Evolutionary conservation across 2,113 vertebrate genomes (phyloP), one percentile per base, ranked within the genome.

Genomic region (Sphaerodactylus townsendi): DNA sequence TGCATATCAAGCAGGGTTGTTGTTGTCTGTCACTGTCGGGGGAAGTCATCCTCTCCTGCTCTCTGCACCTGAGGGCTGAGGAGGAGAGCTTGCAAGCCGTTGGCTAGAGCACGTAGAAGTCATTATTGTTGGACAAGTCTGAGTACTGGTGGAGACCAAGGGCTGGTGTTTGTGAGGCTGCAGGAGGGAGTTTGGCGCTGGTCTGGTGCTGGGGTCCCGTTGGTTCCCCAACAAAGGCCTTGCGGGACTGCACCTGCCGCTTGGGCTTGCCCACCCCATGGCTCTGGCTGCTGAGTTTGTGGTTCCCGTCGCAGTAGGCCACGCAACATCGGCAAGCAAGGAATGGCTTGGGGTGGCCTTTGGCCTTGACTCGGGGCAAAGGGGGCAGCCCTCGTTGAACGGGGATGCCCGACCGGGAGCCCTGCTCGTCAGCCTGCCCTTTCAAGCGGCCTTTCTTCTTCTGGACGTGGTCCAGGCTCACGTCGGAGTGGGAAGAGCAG

Each of bases 401-500:
- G 0, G 79, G 48, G 33, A 84, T n/a, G 35, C 70, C 91, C 0
- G 90, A 80, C 0, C 30, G 2, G 1, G 90, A 17, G 0, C 91
- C 81, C 76, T 44, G 93, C 0, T 80, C 79, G 7, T 94, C 90
- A 0, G 88, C 79, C 41, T 88, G 92, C 9, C 91, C 93, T 96
- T 96, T 95, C 92, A 94, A 89, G 1, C 90, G 90, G 65, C 90
- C 89, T 88, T 84, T 94, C 91, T 81, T 91, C 88, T 87, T 95
- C 90, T 94, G 97, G 85, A 90, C 84, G 0, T 68, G 95, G 90
- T 97, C 93, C 17, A 96, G 89, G 4, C 97, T 98, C 85, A 98
- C 94, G 92, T 99, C 98, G 0, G 98, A 98, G 90, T 98, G 98
- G 0, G 98, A 98, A 1, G 98, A 99, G 1, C 97, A 97, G 96